Percentiles rank a stretch among this genome's conserved stretches.
Conservation (phyloP, 2,797 vertebrate genomes). For the Pipistrellus nathusii region DNA sequence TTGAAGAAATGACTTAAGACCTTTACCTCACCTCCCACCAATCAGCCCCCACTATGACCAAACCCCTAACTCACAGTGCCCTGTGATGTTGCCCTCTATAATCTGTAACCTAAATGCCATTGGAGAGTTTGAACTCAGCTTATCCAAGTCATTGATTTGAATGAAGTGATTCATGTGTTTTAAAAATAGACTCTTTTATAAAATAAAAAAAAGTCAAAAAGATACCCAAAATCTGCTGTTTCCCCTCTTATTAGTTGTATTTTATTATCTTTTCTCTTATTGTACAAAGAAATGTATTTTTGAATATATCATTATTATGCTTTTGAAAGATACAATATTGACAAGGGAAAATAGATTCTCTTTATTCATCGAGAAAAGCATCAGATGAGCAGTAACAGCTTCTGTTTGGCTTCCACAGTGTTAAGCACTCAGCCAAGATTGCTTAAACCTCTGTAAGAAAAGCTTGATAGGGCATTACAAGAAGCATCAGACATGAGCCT, state of each 20-base stretch:
- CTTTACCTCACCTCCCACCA: not conserved
- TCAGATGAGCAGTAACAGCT: not conserved
- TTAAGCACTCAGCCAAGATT: not conserved
- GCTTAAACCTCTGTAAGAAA: not conserved
- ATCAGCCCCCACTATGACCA: not conserved
- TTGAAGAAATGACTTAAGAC: not conserved
- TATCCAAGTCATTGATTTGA: not conserved
- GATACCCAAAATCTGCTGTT: not conserved
- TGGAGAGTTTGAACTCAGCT: not conserved
- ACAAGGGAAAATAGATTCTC: not conserved
- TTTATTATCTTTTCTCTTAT: not conserved
- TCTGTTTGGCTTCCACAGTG: not conserved
- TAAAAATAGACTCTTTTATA: not conserved
- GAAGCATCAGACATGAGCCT: not conserved
- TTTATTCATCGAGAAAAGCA: not conserved
- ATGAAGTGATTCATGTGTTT: not conserved
- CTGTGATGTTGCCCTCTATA: not conserved
- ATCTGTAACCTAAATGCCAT: not conserved
- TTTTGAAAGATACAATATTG: slow-evolving; percentile 31
- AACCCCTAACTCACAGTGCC: not conserved
- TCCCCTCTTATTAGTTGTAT: not conserved
- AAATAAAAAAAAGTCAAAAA: not conserved
- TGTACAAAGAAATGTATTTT: not conserved
- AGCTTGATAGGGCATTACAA: not conserved
- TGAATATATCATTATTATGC: not conserved